Percentiles rank a stretch among this genome's conserved stretches.
These are phyloP conservation scores for Phanerotoma sp. DNA, from an alignment of 2,888 invertebrate species.

Conservation along the genomic window DNA sequence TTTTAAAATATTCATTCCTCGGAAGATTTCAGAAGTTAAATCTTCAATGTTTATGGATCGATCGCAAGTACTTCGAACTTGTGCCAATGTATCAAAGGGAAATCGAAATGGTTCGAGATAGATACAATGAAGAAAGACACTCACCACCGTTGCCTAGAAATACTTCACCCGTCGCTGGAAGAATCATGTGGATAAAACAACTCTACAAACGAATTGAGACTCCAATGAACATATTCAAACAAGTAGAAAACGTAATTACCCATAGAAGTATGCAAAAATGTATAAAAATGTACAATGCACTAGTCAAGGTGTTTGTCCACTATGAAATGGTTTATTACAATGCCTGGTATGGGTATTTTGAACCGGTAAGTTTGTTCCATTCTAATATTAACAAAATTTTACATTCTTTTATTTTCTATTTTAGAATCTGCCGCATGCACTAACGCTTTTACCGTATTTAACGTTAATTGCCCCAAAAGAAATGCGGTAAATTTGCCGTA, in stretches of 20 bases:
- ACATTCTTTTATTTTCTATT: background rate
- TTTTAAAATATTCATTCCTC: no score
- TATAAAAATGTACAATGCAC: conserved; percentile 76
- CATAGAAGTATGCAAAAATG: conserved; percentile 72
- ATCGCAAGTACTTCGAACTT: conserved; percentile 73
- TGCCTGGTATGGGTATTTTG: conserved; percentile 77
- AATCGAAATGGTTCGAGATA: conserved; percentile 70
- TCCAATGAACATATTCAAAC: conserved; percentile 70
- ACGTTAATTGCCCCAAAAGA: no score
- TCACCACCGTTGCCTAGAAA: conserved; percentile 73
- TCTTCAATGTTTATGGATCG: conserved; percentile 71
- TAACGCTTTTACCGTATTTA: no score
- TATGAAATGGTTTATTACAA: conserved; percentile 82
- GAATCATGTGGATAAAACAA: conserved; percentile 82
- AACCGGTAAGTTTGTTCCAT: conserved; percentile 65
- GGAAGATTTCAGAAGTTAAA: conserved; percentile 72
- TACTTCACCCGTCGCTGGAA: conserved; percentile 77
- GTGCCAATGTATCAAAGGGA: conserved; percentile 68
- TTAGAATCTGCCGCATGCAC: no score
- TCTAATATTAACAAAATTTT: conserved; percentile 1
- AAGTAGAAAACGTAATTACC: conserved; percentile 58
- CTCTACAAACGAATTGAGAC: conserved; percentile 71
- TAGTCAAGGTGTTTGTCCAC: conserved; percentile 77
- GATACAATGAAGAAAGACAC: conserved; percentile 76
- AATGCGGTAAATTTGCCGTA: no score